Conservation (phyloP, 2,113 vertebrate genomes). For the Buteo buteo region DNA sequence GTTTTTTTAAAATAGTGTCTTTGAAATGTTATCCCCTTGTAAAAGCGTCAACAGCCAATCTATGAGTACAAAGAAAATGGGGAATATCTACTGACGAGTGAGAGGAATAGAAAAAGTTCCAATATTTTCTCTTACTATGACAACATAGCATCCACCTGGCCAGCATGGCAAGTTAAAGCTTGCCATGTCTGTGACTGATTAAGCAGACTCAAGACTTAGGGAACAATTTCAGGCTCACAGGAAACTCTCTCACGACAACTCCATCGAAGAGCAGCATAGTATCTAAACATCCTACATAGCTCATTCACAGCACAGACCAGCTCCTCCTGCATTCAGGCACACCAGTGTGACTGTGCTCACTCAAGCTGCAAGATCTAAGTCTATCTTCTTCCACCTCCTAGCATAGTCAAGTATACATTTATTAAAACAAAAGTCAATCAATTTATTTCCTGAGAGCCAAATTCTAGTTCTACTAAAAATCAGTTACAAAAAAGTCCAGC, state of each 20-base stretch:
- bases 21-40: neutral
- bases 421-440: neutral
- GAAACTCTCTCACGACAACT: neutral
- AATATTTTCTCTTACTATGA: neutral
- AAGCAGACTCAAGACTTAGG: neutral
- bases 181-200: rapidly evolving
- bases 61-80: neutral
- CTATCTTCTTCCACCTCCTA: neutral
- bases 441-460: neutral
- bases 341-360: neutral
- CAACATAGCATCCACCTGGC: neutral
- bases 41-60: neutral
- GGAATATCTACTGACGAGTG: neutral
- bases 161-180: neutral
- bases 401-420: neutral
- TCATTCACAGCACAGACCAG: neutral
- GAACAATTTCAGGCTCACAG: neutral
- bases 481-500: neutral
- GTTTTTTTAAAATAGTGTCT: neutral
- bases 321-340: neutral
- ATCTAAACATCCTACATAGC: neutral
- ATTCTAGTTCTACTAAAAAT: neutral
- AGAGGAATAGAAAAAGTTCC: neutral
- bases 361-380: neutral
- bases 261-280: neutral